Evolutionary conservation across 2,113 vertebrate genomes (phyloP).

Genomic region (Xyrauchen texanus): DNA sequence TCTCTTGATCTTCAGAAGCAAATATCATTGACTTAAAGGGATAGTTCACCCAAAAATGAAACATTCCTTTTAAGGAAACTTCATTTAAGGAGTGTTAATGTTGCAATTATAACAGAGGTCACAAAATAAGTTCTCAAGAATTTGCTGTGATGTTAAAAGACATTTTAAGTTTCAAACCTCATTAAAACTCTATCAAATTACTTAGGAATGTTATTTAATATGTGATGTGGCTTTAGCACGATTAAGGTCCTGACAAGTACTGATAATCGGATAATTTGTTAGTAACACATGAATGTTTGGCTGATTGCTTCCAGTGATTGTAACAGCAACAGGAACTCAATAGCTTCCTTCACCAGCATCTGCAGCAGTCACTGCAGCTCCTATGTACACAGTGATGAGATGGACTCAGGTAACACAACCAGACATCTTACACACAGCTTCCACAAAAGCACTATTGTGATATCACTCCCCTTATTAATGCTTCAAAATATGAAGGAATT

Average conservation of each 20-base stretch:
- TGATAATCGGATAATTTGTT: background rate
- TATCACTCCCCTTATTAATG: background rate
- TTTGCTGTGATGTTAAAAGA: too few species aligned
- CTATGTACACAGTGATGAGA: conserved; percentile 95
- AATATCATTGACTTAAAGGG: too few species aligned
- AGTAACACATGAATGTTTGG: background rate
- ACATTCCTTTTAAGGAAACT: too few species aligned
- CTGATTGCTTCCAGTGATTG: conserved; percentile 80
- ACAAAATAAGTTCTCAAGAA: too few species aligned
- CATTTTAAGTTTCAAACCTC: background rate
- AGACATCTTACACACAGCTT: conserved; percentile 20
- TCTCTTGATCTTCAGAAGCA: too few species aligned
- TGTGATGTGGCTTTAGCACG: background rate
- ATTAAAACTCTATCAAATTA: background rate
- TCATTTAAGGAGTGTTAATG: background rate
- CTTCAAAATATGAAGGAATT: background rate
- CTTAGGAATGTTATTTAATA: background rate
- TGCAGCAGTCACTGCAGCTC: conserved; percentile 99
- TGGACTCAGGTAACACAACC: conserved; percentile 89
- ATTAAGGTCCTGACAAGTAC: background rate
- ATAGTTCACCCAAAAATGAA: too few species aligned
- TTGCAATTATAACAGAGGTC: background rate
- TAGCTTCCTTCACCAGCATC: conserved; percentile 93
- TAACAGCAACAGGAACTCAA: conserved; percentile 97
- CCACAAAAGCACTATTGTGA: background rate